These are phyloP conservation scores for Danio aesculapii DNA, from an alignment of 2,797 vertebrate species.

Conservation along the genomic window DNA sequence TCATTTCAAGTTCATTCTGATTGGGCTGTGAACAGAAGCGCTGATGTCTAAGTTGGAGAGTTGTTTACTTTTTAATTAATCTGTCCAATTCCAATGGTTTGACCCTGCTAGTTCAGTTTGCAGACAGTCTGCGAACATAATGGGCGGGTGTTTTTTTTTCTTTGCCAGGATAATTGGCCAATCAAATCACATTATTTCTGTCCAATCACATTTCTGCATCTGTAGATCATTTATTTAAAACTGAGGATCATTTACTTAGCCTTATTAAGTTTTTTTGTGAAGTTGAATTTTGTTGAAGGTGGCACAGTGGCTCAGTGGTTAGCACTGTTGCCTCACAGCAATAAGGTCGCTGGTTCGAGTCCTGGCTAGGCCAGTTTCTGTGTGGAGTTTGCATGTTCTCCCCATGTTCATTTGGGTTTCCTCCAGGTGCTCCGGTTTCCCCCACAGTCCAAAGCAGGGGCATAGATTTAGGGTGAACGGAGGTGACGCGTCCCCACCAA, in stretches of 20 bases:
- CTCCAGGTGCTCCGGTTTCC: too few species aligned
- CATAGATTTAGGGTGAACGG: too few species aligned
- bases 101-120: not conserved
- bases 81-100: not conserved
- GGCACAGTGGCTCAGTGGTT: too few species aligned
- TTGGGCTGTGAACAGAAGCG: not conserved
- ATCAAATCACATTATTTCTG: not conserved
- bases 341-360: too few species aligned
- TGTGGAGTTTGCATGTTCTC: too few species aligned
- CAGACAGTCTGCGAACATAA: not conserved
- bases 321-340: too few species aligned
- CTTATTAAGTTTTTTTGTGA: not conserved
- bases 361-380: too few species aligned
- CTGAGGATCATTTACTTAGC: not conserved
- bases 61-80: slow-evolving; percentile 12
- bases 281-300: too few species aligned
- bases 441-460: too few species aligned
- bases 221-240: not conserved
- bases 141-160: not conserved
- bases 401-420: too few species aligned
- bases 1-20: slow-evolving; percentile 5
- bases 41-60: not conserved
- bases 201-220: not conserved
- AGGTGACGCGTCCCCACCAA: too few species aligned
- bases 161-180: not conserved